Base-by-base conservation (phyloP, 1,140 invertebrate species). In the Contarinia nasturtii region DNA sequence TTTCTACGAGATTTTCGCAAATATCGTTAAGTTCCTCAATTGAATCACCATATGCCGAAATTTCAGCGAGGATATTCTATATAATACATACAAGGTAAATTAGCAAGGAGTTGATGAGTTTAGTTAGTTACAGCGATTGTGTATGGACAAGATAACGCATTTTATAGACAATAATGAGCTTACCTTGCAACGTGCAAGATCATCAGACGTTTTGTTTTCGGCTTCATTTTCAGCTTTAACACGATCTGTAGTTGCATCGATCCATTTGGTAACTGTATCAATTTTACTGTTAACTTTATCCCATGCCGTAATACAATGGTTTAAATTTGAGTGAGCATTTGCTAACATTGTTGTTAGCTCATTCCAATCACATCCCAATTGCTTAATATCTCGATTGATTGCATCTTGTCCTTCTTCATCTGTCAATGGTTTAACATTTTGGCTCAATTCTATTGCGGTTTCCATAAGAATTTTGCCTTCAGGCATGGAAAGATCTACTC, bases 361-460 rank as follows among this genome's bases (percentile, higher is more conserved):
- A 54, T 91, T 85, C 84, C 86, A 91, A 53, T 90, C 85, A 34
- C 74, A 68, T 52, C 82, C 82, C n/a, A 94, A 60, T 54, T 88
- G 81, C 47, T 82, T 79, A 11, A 86, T 79, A 58, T 94, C 87
- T 57, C 86, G 79, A 37, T 80, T 77, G 2, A 94, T 80, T 17
- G 71, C 70, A 49, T 92, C 86, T 62, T 87, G 83, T 14, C 88
- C 90, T 64, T 91, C 86, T 7, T 75, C 72, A 1, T 82, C 82
- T 11, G 87, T 88, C n/a, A 79, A 82, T 48, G 79, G 69, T 47
- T 87, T 73, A 0, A 92, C 82, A 19, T 73, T 70, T 58, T 83
- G 76, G 50, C 86, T 88, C 1, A 86, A 61, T 55, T 82, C 73
- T 44, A 82, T 74, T 0, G 82, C 77, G 55, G 78, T 80, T 20